phyloP scores from a whole-genome alignment of 2,888 invertebrate species.

The Aporophyla lueneburgensis region DNA sequence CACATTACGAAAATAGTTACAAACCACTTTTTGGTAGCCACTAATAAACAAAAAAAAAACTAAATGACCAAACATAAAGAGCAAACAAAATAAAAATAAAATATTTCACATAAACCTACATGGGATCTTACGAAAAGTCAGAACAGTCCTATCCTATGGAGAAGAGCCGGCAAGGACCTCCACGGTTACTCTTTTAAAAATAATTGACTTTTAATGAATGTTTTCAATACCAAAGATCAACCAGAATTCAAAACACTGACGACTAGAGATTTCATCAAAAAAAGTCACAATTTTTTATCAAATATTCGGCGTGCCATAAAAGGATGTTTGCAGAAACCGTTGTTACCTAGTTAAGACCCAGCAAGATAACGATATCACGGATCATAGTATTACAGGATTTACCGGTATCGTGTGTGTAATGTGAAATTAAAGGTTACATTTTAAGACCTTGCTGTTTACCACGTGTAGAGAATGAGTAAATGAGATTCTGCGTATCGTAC shows the following conservation, averaged over 20 bases:
- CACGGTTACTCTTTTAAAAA: no score
- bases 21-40: neutral
- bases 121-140: no score
- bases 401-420: slow-evolving; percentile 63
- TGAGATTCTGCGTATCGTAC: neutral
- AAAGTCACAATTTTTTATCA: slow-evolving; percentile 10
- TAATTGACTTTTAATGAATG: no score
- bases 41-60: neutral
- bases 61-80: neutral
- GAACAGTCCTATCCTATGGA: no score
- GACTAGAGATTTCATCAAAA: slow-evolving; percentile 1
- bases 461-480: slow-evolving; percentile 1
- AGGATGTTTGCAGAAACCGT: slow-evolving; percentile 63
- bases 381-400: slow-evolving; percentile 71
- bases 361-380: slow-evolving; percentile 73
- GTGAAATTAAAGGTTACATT: slow-evolving; percentile 67
- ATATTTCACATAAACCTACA: no score
- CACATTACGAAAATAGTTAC: neutral
- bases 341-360: slow-evolving; percentile 57
- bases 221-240: neutral
- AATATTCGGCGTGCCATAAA: slow-evolving; percentile 19
- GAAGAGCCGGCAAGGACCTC: no score
- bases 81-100: no score
- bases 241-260: neutral
- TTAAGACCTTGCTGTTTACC: slow-evolving; percentile 57